Evolutionary conservation across 2,113 vertebrate species (phyloP).

Genomic region (Hyaena hyaena): DNA sequence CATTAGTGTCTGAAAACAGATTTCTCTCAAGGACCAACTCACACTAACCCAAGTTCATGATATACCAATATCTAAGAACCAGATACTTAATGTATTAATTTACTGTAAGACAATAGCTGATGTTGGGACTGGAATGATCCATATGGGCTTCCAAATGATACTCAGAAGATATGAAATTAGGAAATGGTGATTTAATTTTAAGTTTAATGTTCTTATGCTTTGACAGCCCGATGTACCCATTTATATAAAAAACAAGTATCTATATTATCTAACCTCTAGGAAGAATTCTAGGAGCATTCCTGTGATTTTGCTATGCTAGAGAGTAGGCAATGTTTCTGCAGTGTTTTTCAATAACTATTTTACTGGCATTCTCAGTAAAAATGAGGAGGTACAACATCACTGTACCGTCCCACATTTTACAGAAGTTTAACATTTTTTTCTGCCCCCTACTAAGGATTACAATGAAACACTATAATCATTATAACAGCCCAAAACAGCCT

Average conservation of each 20-base stretch:
- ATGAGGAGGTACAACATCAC: not conserved
- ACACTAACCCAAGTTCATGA: not conserved
- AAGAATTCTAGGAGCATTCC: not conserved
- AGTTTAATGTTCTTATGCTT: not conserved
- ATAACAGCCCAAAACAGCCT: not conserved
- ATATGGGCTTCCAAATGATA: not conserved
- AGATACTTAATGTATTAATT: constrained; percentile 1
- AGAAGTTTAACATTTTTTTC: not conserved
- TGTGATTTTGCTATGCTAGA: not conserved
- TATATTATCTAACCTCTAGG: not conserved
- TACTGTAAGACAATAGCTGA: not conserved
- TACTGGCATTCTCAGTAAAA: not conserved
- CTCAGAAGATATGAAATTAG: not conserved
- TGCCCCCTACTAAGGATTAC: not conserved
- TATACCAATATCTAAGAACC: not conserved
- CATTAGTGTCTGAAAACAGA: not conserved
- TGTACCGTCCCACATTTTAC: not conserved
- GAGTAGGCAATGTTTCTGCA: not conserved
- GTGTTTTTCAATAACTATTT: not conserved
- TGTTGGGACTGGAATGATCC: not conserved
- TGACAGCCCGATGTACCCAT: not conserved
- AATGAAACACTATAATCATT: not conserved
- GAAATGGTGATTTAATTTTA: not conserved
- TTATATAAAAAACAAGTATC: not conserved
- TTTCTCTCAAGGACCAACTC: not conserved